Evolutionary conservation across 2,888 invertebrate genomes (phyloP).

Genomic region (Stenchaetothrips biformis): DNA sequence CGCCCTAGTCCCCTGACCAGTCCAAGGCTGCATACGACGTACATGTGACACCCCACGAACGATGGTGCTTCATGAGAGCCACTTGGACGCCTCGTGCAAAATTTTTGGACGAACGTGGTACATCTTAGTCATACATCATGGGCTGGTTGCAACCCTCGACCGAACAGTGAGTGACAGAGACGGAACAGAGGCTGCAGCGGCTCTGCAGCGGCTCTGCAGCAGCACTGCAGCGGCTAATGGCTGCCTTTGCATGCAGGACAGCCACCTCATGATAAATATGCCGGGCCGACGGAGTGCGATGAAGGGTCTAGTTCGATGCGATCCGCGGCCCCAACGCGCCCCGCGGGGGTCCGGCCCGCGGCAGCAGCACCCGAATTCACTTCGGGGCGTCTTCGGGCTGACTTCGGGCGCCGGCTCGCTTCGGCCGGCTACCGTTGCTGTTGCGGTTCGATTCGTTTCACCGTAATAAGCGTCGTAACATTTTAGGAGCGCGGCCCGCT

Average conservation of each 20-base stretch:
- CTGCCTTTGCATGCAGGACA: conserved; percentile 15
- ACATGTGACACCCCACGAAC: no score
- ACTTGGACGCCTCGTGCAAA: no score
- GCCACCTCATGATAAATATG: conserved; percentile 19
- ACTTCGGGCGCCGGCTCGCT: background rate
- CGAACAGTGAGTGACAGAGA: no score
- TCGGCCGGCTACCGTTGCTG: background rate
- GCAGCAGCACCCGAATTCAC: background rate
- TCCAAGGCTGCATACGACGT: no score
- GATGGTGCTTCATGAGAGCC: no score
- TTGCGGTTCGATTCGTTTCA: background rate
- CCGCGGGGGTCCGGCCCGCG: background rate
- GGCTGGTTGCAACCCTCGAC: no score
- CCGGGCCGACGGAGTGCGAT: background rate
- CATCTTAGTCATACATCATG: no score
- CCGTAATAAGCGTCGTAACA: background rate
- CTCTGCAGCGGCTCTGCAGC: background rate
- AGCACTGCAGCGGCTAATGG: background rate
- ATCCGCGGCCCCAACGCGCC: conserved; percentile 6
- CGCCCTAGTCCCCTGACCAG: no score
- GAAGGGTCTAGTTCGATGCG: background rate
- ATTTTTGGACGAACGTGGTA: no score
- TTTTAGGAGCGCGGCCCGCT: background rate
- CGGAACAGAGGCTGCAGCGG: background rate
- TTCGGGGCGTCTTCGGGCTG: background rate